Evolutionary conservation across 35 echinoderm and acorn worm genomes (phyloP).

Genomic region (Patiria miniata): DNA sequence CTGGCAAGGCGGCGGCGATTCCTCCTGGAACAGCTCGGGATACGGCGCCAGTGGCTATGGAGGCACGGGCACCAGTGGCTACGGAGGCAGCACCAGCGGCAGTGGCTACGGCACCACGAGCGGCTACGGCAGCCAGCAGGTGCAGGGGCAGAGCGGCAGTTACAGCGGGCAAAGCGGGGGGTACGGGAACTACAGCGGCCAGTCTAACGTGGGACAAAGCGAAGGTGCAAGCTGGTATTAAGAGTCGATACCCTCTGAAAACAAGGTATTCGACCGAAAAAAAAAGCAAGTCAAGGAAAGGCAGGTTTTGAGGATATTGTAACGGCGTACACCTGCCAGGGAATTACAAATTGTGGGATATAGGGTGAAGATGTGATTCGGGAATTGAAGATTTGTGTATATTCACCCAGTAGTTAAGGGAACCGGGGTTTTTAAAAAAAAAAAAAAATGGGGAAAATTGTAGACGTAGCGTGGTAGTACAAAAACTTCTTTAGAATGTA

Average conservation of each 20-base stretch:
- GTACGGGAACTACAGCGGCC: not conserved
- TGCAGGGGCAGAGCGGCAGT: too few relatives aligned
- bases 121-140: not conserved
- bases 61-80: not conserved
- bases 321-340: not conserved
- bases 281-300: not conserved
- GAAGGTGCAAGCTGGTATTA: not conserved
- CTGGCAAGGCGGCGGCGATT: conserved; percentile 1
- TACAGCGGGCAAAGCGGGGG: not conserved
- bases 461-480: not conserved
- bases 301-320: not conserved
- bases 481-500: conserved; percentile 18
- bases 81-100: not conserved
- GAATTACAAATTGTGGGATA: not conserved
- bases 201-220: not conserved
- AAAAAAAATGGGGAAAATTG: not conserved
- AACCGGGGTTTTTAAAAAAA: too few relatives aligned
- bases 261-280: too few relatives aligned
- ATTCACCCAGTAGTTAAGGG: not conserved
- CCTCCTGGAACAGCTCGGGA: not conserved
- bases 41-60: not conserved
- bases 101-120: not conserved
- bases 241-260: not conserved
- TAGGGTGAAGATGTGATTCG: not conserved
- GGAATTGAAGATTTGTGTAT: not conserved